A percentile compares a stretch with the other conserved stretches of the same genome.
Evolutionary conservation across 2,888 invertebrate genomes (phyloP).

Genomic region (Troilus luridus): DNA sequence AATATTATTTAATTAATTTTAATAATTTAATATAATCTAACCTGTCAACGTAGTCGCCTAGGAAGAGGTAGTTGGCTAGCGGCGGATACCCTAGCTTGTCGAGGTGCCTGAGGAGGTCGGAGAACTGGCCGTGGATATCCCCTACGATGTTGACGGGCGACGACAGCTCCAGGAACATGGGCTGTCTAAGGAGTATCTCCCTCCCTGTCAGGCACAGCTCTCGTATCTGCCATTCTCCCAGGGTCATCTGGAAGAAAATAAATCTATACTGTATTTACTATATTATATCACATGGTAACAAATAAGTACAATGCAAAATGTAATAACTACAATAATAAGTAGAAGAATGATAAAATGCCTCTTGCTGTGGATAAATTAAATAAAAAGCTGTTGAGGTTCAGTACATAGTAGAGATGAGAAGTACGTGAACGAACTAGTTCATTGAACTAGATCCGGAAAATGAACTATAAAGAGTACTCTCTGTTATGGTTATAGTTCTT

Average conservation of each 20-base stretch:
- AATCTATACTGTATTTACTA: conserved; percentile 2
- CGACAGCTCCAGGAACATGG: conserved; percentile 71
- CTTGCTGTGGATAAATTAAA: too few relatives aligned
- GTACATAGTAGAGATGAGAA: too few relatives aligned
- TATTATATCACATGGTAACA: neutral
- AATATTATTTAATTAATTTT: neutral
- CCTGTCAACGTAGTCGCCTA: conserved; percentile 74
- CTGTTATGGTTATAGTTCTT: too few relatives aligned
- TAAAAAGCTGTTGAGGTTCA: too few relatives aligned
- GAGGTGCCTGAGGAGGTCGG: conserved; percentile 72
- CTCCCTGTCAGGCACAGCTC: conserved; percentile 69
- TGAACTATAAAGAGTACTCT: too few relatives aligned
- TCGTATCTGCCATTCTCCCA: conserved; percentile 68
- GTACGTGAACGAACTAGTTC: too few relatives aligned
- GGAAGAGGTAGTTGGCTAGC: conserved; percentile 71
- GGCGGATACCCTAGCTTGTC: conserved; percentile 72
- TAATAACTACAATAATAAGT: too few relatives aligned
- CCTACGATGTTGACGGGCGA: conserved; percentile 72
- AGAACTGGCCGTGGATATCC: conserved; percentile 73
- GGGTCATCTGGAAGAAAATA: conserved; percentile 64
- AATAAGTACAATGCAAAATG: too few relatives aligned
- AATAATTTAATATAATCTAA: conserved; percentile 63
- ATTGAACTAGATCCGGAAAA: too few relatives aligned
- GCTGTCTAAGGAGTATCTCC: conserved; percentile 69
- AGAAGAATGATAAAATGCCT: too few relatives aligned